These are phyloP conservation scores for Lycia hirtaria DNA, from an alignment of 2,888 invertebrate species.

Conservation along the genomic window DNA sequence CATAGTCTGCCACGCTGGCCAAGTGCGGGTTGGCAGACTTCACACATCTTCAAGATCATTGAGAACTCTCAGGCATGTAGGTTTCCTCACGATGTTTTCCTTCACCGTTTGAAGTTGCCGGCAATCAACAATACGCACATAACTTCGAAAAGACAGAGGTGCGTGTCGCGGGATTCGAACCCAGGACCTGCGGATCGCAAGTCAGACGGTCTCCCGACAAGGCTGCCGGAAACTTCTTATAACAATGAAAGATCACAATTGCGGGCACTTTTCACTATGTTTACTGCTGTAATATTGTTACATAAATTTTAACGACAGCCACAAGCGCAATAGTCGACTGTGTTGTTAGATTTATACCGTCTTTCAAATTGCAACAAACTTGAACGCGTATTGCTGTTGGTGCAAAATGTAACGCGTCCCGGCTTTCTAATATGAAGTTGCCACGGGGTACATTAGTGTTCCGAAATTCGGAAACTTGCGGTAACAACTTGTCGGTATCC, in stretches of 20 bases:
- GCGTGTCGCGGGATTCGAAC: too few relatives aligned
- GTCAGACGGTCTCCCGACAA: too few relatives aligned
- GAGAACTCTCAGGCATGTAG: too few relatives aligned
- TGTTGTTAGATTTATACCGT: slow-evolving; percentile 40
- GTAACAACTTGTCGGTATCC: slow-evolving; percentile 46
- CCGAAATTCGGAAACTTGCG: slow-evolving; percentile 46
- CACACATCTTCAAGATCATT: too few relatives aligned
- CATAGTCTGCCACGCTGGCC: too few relatives aligned
- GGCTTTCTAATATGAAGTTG: slow-evolving; percentile 36
- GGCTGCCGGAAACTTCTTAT: too few relatives aligned
- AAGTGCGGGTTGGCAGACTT: too few relatives aligned
- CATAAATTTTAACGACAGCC: slow-evolving; percentile 30
- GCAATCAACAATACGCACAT: too few relatives aligned
- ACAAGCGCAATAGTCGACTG: slow-evolving; percentile 34
- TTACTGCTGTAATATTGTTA: slow-evolving; percentile 29
- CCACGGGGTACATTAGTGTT: slow-evolving; percentile 29
- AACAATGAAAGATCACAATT: slow-evolving; percentile 8
- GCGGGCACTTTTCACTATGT: slow-evolving; percentile 16
- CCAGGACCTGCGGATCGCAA: too few relatives aligned
- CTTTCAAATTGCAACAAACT: slow-evolving; percentile 42
- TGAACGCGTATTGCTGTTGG: slow-evolving; percentile 36
- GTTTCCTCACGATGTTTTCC: too few relatives aligned
- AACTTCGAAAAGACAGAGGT: too few relatives aligned
- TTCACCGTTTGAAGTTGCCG: too few relatives aligned
- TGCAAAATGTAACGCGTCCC: slow-evolving; percentile 38